Evolutionary conservation across 1,140 invertebrate genomes (phyloP).

Genomic region (Cyrtorhinus lividipennis): DNA sequence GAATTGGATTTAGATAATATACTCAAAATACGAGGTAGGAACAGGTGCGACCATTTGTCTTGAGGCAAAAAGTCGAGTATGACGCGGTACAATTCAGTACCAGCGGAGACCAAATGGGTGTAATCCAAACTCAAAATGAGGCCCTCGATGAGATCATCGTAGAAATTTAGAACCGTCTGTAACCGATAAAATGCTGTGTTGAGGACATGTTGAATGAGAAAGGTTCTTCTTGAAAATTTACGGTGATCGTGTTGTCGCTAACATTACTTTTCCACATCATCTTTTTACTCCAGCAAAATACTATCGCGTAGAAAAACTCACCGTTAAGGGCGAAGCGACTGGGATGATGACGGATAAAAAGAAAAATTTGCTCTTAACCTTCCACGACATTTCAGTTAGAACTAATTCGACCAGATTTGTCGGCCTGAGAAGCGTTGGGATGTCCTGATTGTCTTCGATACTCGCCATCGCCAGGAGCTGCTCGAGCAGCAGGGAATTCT

Average conservation of each 20-base stretch:
- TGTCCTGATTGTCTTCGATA: not conserved
- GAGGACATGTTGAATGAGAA: too few relatives aligned
- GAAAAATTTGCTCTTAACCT: slow-evolving; percentile 22
- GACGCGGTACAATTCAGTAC: slow-evolving; percentile 22
- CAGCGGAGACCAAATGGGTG: slow-evolving; percentile 23
- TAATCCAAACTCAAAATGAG: slow-evolving; percentile 20
- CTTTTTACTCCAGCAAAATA: too few relatives aligned
- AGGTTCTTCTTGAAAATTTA: too few relatives aligned
- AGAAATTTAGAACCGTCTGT: slow-evolving; percentile 4
- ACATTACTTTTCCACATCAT: not conserved
- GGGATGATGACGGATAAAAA: slow-evolving; percentile 15
- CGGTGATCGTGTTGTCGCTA: too few relatives aligned
- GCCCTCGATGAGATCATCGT: slow-evolving; percentile 18
- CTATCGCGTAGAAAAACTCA: too few relatives aligned
- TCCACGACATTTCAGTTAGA: slow-evolving; percentile 21
- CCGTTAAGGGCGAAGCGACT: not conserved
- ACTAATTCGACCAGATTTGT: slow-evolving; percentile 17
- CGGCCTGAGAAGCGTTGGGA: slow-evolving; percentile 2
- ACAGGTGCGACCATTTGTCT: slow-evolving; percentile 21
- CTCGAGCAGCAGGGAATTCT: slow-evolving; percentile 12
- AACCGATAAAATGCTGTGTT: too few relatives aligned
- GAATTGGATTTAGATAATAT: slow-evolving; percentile 11
- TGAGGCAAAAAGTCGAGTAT: slow-evolving; percentile 19
- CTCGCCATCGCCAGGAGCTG: not conserved
- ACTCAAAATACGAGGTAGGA: slow-evolving; percentile 20